Base-by-base conservation (phyloP, 2,113 vertebrate genomes). In the Boleophthalmus pectinirostris region DNA sequence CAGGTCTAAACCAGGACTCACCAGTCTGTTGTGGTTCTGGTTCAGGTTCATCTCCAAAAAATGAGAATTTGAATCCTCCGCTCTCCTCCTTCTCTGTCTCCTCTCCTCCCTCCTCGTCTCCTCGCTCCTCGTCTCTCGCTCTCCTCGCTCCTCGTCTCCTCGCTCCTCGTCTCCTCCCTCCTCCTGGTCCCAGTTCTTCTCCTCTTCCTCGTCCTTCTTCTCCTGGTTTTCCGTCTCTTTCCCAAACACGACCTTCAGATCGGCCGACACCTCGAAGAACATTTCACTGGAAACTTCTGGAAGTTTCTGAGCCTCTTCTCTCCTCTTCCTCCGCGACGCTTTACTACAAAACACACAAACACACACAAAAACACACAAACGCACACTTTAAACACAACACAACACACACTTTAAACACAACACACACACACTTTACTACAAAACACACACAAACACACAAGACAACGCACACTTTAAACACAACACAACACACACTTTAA, bases 251-350 rank as follows among this genome's bases (percentile, higher is more conserved):
- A 94, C 93, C 86, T 95, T 98, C 60, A 98, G 89, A 79, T 98
- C 94, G 0, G 66, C 77, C 1, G 93, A 75, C 49, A 98, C 93
- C 0, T 95, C 80, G 1, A 94, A 96, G 77, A 94, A 98, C 8
- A 88, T 95, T 69, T 98, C 93, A 84, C 93, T 92, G 46, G 97
- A 97, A 3, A 98, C 96, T 15, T 96, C 93, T 0, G 97, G 97
- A 3, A 94, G 80, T 71, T 95, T 96, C 82, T 94, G 92, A 6
- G 89, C 92, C 78, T 95, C 95, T 24, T 95, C 91, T 3, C 82
- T 93, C 79, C 93, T 95, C 90, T 94, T 98, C 82, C 92, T 96
- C 68, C 86, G 88, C 89, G 92, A 68, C 80, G 87, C 85, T 94
- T 91, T 96, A 64, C 97, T 98, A 89, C 43, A 10, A 45, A 54